Evolutionary conservation across 2,113 vertebrate genomes (phyloP).

Genomic region (Protomyctophum bolini): DNA sequence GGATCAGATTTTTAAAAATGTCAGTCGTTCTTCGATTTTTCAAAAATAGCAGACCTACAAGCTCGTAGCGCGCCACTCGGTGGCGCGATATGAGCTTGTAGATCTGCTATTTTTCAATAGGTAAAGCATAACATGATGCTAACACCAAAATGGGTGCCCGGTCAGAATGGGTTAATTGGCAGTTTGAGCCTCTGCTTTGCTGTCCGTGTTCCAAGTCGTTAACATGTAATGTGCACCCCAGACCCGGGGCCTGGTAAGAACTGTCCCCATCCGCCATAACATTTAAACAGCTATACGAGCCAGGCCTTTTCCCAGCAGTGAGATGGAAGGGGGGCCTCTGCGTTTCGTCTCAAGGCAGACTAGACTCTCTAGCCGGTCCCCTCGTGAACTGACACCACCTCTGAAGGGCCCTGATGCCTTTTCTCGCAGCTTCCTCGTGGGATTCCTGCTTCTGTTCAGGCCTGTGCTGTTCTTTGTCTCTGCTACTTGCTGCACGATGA

Average conservation of each 20-base stretch:
- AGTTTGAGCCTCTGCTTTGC: slow-evolving; percentile 67
- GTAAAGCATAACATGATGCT: too few species aligned
- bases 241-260: slow-evolving; percentile 58
- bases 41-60: too few species aligned
- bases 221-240: slow-evolving; percentile 69
- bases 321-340: slow-evolving; percentile 54
- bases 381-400: slow-evolving; percentile 57
- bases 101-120: too few species aligned
- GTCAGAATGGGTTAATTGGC: slow-evolving; percentile 55
- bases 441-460: slow-evolving; percentile 30
- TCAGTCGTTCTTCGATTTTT: too few species aligned
- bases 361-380: slow-evolving; percentile 17
- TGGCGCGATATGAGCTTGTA: too few species aligned
- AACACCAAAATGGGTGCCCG: too few species aligned
- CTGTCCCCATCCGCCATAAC: slow-evolving; percentile 49
- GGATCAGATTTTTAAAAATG: too few species aligned
- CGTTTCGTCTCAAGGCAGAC: slow-evolving; percentile 44
- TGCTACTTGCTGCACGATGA: slow-evolving; percentile 1
- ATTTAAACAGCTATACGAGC: slow-evolving; percentile 59
- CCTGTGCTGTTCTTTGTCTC: slow-evolving; percentile 35
- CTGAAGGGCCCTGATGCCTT: slow-evolving; percentile 2
- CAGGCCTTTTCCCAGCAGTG: slow-evolving; percentile 50
- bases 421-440: slow-evolving; percentile 33
- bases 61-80: too few species aligned
- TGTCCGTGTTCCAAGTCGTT: slow-evolving; percentile 76